Evolutionary conservation across 1,140 invertebrate species (phyloP), one percentile per base, ranked within the genome.

Genomic region (Zaprionus africanus): DNA sequence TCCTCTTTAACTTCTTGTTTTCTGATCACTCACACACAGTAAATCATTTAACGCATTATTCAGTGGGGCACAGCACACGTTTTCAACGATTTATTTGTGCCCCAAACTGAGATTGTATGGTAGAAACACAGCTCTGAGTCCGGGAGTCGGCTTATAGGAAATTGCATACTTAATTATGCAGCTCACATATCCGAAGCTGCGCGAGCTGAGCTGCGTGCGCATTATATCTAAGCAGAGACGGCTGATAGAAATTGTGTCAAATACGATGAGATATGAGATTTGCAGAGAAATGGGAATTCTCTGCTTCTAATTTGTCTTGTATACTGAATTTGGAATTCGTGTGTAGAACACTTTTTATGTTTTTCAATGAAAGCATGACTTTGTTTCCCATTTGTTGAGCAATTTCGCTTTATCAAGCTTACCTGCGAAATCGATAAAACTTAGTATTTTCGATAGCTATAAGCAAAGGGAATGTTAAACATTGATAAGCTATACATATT

Each of bases 211-310:
- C 76, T 81, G 71, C 17, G 19, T 56, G 49, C 64, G 66, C 76
- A 78, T 78, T 75, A 46, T 46, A 9, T 56, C 61, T 63, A 78
- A 78, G 60, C 69, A 75, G 59, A 77, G 58, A 68, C 56, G 38
- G 43, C 24, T 11, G 13, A 26, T 43, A 59, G 38, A 62, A 80
- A 80, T 72, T 78, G 76, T 80, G 78, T 80, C 76, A 80, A 75
- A 60, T 56, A 22, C 46, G 53, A 53, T 51, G 13, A 63, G 49
- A 46, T 43, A 46, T 57, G 19, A 38, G 54, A 71, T 57, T 56
- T 9, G 38, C 9, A 17, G 41, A 46, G 41, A 43, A 43, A 43
- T 43, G 41, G 41, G 41, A 17, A 46, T 17, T 46, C 9, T 19
- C 2, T 17, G 41, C 7, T 7, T 46, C 41, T 46, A 9, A 19